Evolutionary conservation across 2,797 vertebrate species (phyloP), one percentile per base, ranked within the genome.

Genomic region (Sebastiscus tertius): DNA sequence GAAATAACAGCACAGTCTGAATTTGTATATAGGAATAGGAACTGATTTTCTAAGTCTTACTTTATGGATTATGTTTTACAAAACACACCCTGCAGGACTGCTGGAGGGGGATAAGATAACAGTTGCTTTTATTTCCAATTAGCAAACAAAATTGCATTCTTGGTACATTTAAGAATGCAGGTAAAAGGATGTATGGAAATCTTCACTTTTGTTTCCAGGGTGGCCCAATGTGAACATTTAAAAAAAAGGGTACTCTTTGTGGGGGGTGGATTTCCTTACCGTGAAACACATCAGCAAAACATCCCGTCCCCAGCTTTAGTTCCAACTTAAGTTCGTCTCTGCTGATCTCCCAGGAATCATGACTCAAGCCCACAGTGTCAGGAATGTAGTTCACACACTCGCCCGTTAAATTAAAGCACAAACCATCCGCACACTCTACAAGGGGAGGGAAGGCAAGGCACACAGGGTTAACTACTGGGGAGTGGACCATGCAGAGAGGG

Each of bases 231-330:
- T 72, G 7, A 36, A 36, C 59, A 75, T 72, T 36, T 16, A 36
- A 39, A 65, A 73, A 36, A 14, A 31, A 26, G 8, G 46, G 9
- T 52, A 10, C 14, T 62, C 69, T 67, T 11, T 36, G 36, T 24
- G 13, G 4, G 14, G 16, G 24, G 18, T 12, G 27, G 55, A 29
- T 94, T 94, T 95, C 94, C 98, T 99, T 99, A 99, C 98, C 98
- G 96, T 95, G 97, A 96, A 97, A 99, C 90, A 99, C 98, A 93
- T 99, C 97, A 94, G 98, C 98, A 95, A 99, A 99, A 97, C 98
- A 99, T 93, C 98, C 98, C 83, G 98, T 97, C 92, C 98, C 98
- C 93, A 99, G 97, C 96, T 98, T 99, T 95, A 97, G 92, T 83
- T 98, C 95, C 96, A 99, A 94, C 94, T 85, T 93, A 92, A 99